Evolutionary conservation across 2,797 vertebrate species (phyloP).

Genomic region (Glossophaga mutica): DNA sequence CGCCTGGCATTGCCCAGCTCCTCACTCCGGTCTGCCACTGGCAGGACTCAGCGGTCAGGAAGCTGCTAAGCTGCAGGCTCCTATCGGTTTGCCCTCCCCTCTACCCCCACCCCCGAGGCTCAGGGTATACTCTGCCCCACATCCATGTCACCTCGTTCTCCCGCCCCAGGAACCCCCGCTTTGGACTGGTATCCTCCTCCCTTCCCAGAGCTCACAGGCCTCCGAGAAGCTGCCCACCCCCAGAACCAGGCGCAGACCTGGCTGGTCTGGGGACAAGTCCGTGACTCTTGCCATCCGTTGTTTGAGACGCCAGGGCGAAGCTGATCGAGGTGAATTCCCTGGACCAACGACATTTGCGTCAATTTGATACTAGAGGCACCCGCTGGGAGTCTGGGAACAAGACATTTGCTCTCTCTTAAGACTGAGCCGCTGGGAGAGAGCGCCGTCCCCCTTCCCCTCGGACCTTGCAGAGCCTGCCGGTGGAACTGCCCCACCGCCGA

Average conservation of each 20-base stretch:
- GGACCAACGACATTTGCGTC: neutral
- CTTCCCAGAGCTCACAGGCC: neutral
- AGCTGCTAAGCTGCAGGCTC: neutral
- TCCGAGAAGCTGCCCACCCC: neutral
- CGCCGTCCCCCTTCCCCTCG: neutral
- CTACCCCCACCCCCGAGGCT: too few relatives aligned
- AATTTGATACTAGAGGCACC: neutral
- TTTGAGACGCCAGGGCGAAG: neutral
- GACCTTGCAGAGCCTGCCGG: too few relatives aligned
- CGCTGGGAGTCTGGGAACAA: neutral
- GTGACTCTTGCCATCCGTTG: neutral
- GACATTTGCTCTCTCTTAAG: neutral
- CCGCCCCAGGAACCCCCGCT: too few relatives aligned
- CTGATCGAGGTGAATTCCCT: neutral
- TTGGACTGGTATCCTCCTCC: neutral
- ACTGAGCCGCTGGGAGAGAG: neutral
- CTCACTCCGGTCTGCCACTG: neutral
- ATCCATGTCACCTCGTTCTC: neutral
- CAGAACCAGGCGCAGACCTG: neutral
- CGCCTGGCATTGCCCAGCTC: too few relatives aligned
- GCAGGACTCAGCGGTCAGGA: neutral
- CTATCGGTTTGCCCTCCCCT: neutral
- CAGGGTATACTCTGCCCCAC: neutral
- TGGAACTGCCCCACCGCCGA: too few relatives aligned
- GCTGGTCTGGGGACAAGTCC: neutral